These are phyloP conservation scores for Vulpes ferrilata DNA, from an alignment of 2,113 vertebrate genomes.

Conservation along the genomic window DNA sequence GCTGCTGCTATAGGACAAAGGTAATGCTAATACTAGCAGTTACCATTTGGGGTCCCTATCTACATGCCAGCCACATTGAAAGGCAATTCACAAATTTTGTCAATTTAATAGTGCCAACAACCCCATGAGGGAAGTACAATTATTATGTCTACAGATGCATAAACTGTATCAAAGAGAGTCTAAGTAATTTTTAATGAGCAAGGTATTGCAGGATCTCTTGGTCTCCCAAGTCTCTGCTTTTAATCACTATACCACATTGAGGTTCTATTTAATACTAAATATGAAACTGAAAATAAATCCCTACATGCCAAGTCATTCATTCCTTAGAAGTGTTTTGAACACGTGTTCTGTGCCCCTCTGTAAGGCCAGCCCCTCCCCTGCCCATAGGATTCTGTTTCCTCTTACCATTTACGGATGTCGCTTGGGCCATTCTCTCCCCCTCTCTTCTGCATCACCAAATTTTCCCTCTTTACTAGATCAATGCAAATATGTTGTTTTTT, in stretches of 20 bases:
- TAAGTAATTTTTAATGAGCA: not conserved
- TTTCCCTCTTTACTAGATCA: not conserved
- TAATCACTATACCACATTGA: not conserved
- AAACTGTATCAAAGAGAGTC: not conserved
- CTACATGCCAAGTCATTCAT: not conserved
- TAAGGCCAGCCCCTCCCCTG: not conserved
- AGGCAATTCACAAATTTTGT: not conserved
- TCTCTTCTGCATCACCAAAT: not conserved
- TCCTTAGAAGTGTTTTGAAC: not conserved
- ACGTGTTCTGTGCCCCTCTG: not conserved
- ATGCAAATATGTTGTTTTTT: not conserved
- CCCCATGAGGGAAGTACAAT: too few relatives aligned
- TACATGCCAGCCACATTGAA: not conserved
- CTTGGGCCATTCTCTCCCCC: not conserved
- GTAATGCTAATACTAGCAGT: not conserved
- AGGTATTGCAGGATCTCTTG: not conserved
- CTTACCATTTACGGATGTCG: too few relatives aligned
- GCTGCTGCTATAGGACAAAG: not conserved
- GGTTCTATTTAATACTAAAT: not conserved
- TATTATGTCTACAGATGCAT: not conserved
- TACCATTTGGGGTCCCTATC: not conserved
- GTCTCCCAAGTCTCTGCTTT: not conserved
- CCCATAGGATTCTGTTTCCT: not conserved
- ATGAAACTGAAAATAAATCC: not conserved
- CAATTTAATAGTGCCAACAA: not conserved